phyloP scores from a whole-genome alignment of 2,113 vertebrate genomes.

The Prochilodus magdalenae region DNA sequence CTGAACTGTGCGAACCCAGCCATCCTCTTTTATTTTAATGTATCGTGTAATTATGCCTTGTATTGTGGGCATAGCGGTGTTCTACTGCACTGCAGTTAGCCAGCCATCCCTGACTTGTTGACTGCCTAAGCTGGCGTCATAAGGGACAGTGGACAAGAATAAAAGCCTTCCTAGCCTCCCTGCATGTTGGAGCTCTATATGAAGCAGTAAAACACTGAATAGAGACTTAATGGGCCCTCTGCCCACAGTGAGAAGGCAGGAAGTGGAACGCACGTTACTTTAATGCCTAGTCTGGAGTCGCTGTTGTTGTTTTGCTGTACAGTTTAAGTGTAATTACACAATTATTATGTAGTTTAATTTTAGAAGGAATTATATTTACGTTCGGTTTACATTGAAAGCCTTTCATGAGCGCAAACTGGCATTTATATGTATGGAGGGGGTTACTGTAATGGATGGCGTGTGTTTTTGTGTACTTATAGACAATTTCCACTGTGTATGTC shows the following conservation, averaged over 20 bases:
- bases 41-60: neutral
- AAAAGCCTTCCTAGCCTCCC: constrained; percentile 31
- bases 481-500: constrained; percentile 31
- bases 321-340: neutral
- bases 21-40: neutral
- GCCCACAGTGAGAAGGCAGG: constrained; percentile 65
- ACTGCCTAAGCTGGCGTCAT: constrained; percentile 7
- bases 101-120: constrained; percentile 9
- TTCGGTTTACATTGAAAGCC: neutral
- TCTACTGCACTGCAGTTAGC: neutral
- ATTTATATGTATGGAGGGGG: constrained; percentile 37
- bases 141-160: constrained; percentile 15
- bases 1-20: neutral
- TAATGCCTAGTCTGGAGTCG: neutral
- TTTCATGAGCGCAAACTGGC: constrained; percentile 32
- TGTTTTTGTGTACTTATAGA: constrained; percentile 2
- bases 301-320: neutral
- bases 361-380: too few species aligned
- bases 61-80: neutral
- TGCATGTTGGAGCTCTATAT: constrained; percentile 18
- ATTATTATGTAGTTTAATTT: too few species aligned
- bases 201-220: constrained; percentile 62
- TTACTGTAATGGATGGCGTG: too few species aligned
- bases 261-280: constrained; percentile 51
- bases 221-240: constrained; percentile 59